phyloP scores from a whole-genome alignment of 2,797 vertebrate genomes.

The Danio jaintianensis region DNA sequence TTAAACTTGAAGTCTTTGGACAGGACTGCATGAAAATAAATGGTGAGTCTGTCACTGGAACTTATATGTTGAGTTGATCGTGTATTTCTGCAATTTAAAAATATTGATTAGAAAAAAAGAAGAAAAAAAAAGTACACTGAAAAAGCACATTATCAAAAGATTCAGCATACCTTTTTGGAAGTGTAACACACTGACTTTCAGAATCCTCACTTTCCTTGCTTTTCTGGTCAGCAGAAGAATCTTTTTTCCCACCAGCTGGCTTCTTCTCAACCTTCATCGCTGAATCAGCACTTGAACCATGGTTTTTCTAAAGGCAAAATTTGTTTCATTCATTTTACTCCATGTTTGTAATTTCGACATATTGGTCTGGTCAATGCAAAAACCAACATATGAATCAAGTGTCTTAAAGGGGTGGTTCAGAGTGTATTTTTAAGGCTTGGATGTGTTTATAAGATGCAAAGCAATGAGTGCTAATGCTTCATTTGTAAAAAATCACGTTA shows the following conservation, averaged over 20 bases:
- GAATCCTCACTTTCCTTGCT: slow-evolving; percentile 31
- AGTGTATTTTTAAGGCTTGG: too few relatives aligned
- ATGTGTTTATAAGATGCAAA: too few relatives aligned
- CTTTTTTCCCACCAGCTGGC: slow-evolving; percentile 41
- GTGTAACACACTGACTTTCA: background rate
- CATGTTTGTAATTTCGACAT: background rate
- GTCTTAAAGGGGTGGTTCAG: too few relatives aligned
- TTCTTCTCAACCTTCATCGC: slow-evolving; percentile 1
- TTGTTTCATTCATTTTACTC: background rate
- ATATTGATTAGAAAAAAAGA: background rate
- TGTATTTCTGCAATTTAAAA: slow-evolving; percentile 60
- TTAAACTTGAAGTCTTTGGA: slow-evolving; percentile 86
- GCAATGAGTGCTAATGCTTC: too few relatives aligned
- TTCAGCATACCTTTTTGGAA: slow-evolving; percentile 64
- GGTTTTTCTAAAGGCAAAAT: slow-evolving; percentile 1
- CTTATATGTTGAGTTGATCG: slow-evolving; percentile 59
- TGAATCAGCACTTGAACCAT: slow-evolving; percentile 65
- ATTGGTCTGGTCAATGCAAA: background rate
- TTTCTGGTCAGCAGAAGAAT: background rate
- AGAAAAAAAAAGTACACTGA: background rate
- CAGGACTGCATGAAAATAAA: slow-evolving; percentile 91
- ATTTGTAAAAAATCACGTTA: too few relatives aligned
- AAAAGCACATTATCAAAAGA: background rate
- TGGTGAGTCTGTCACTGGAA: slow-evolving; percentile 68
- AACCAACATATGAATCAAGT: background rate